Evolutionary conservation across 2,888 invertebrate genomes (phyloP).

Genomic region (Rapana venosa): DNA sequence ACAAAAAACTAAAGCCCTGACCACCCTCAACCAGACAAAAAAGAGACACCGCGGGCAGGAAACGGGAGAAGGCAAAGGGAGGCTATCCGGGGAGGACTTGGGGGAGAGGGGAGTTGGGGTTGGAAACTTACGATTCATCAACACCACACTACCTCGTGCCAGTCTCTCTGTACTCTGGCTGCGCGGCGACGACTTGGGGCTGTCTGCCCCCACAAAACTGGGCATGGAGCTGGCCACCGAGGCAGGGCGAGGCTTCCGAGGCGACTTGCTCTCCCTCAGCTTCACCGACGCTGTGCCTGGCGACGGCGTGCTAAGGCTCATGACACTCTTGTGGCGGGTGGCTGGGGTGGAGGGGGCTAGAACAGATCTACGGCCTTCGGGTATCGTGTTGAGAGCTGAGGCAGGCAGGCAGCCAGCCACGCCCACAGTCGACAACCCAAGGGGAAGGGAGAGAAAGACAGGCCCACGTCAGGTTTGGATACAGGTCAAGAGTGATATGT

Average conservation of each 20-base stretch:
- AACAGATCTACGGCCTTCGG: slow-evolving; percentile 74
- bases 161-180: slow-evolving; percentile 71
- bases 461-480: slow-evolving; percentile 30
- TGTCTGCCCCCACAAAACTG: slow-evolving; percentile 63
- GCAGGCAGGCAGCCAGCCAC: slow-evolving; percentile 43
- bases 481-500: not conserved
- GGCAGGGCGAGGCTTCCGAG: slow-evolving; percentile 71
- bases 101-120: not conserved
- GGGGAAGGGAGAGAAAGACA: slow-evolving; percentile 48
- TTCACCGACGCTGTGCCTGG: slow-evolving; percentile 53
- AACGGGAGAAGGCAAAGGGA: not conserved
- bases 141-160: slow-evolving; percentile 55
- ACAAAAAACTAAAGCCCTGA: not conserved
- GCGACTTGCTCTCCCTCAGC: slow-evolving; percentile 63
- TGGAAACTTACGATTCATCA: not conserved
- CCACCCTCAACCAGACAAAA: not conserved
- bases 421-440: slow-evolving; percentile 35
- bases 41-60: not conserved
- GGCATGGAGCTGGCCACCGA: slow-evolving; percentile 72
- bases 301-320: slow-evolving; percentile 35
- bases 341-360: slow-evolving; percentile 67
- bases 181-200: slow-evolving; percentile 57
- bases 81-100: not conserved
- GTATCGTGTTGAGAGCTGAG: slow-evolving; percentile 73
- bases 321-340: slow-evolving; percentile 36